These are phyloP conservation scores for Pampusana beccarii DNA, from an alignment of 2,113 vertebrate genomes.

Conservation along the genomic window DNA sequence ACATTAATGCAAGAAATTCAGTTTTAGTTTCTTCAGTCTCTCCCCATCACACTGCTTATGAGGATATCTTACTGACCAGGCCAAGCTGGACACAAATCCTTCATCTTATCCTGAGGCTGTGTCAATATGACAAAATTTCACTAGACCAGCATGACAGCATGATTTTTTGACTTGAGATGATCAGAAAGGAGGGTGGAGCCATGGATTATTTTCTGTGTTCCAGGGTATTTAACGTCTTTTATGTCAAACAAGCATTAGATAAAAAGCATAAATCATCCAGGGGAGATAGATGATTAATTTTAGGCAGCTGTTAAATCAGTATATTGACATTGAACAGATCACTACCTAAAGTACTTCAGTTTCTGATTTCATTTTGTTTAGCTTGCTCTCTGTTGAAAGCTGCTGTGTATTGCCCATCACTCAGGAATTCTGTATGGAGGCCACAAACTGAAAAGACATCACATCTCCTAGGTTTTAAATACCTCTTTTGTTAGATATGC, in stretches of 20 bases:
- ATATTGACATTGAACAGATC: background rate
- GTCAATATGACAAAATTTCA: background rate
- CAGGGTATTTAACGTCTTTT: background rate
- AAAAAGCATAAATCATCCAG: background rate
- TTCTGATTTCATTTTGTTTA: background rate
- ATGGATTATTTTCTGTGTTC: background rate
- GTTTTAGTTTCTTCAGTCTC: background rate
- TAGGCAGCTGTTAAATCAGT: background rate
- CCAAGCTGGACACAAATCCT: background rate
- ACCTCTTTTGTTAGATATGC: background rate
- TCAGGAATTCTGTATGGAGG: background rate
- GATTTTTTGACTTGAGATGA: background rate
- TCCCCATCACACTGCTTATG: background rate
- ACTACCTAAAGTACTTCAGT: background rate
- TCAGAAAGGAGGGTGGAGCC: background rate
- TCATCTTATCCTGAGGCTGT: background rate
- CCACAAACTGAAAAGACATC: background rate
- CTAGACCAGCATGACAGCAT: fast-evolving
- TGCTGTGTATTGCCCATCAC: background rate
- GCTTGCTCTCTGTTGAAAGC: background rate
- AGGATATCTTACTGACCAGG: background rate
- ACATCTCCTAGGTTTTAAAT: background rate
- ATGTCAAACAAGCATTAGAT: background rate
- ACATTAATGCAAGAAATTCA: background rate
- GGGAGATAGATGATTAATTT: background rate